Conservation (phyloP, 2,797 vertebrate species). For the Morus bassanus region DNA sequence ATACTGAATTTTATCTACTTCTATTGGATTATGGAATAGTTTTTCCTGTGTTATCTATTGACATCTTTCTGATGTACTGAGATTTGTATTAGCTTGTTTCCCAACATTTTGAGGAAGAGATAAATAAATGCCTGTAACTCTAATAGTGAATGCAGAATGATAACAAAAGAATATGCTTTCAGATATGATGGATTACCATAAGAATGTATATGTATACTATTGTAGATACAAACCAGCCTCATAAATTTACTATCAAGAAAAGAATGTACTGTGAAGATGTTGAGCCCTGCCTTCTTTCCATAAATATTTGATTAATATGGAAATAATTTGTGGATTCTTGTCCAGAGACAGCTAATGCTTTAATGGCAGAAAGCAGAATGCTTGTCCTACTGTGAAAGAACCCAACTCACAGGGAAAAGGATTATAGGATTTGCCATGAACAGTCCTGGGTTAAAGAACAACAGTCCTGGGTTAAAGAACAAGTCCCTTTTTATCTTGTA, state of each 20-base stretch:
- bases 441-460: neutral
- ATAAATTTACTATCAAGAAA: slow-evolving; percentile 22
- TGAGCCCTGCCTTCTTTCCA: neutral
- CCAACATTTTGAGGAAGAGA: slow-evolving; percentile 7
- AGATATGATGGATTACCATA: slow-evolving; percentile 59
- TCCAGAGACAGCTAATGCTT: neutral
- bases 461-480: neutral
- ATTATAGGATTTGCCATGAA: neutral
- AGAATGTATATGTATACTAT: neutral
- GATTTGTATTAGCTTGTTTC: slow-evolving; percentile 62
- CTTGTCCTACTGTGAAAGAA: neutral
- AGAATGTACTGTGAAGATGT: neutral
- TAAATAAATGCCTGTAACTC: slow-evolving; percentile 36
- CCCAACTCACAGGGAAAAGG: neutral
- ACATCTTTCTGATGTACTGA: slow-evolving; percentile 55
- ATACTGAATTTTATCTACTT: slow-evolving; percentile 70
- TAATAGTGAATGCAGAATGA: slow-evolving; percentile 18
- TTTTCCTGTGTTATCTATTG: slow-evolving; percentile 52
- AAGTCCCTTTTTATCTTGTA: neutral
- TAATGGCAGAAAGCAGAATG: neutral
- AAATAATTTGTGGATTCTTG: neutral
- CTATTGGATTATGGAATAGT: slow-evolving; percentile 58
- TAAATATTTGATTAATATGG: neutral
- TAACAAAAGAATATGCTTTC: slow-evolving; percentile 28
- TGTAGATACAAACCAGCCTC: slow-evolving; percentile 15